Percentiles rank a stretch among this genome's conserved stretches.
Conservation (phyloP, 2,888 invertebrate genomes). For the Spisula solida region DNA sequence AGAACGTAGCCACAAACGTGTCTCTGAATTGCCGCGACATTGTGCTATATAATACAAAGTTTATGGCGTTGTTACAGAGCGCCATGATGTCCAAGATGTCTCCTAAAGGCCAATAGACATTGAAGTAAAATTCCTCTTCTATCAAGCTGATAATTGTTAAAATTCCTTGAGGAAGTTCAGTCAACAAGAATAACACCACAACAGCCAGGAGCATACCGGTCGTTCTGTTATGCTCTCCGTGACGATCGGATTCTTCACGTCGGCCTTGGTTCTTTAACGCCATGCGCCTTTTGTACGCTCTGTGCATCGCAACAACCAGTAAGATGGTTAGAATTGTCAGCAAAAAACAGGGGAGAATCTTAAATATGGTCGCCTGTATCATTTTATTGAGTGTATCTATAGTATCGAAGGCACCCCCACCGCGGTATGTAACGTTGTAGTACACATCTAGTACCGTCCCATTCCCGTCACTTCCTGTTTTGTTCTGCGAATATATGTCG, state of each 20-base stretch:
- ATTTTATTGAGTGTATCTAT: slow-evolving; percentile 65
- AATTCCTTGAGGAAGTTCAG: slow-evolving; percentile 94
- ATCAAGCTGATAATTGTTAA: slow-evolving; percentile 93
- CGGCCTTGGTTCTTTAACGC: slow-evolving; percentile 84
- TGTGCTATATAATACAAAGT: slow-evolving; percentile 96
- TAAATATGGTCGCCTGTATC: slow-evolving; percentile 97
- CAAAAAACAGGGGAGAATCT: slow-evolving; percentile 95
- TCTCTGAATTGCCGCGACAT: slow-evolving; percentile 97
- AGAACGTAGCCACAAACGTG: slow-evolving; percentile 93
- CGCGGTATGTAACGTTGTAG: slow-evolving; percentile 55
- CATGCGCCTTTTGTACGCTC: slow-evolving; percentile 84
- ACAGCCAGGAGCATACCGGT: slow-evolving; percentile 96
- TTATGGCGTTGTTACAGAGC: slow-evolving; percentile 96
- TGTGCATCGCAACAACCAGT: slow-evolving; percentile 87
- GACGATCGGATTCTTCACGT: slow-evolving; percentile 85
- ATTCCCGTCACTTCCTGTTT: slow-evolving; percentile 17
- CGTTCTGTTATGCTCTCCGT: slow-evolving; percentile 91
- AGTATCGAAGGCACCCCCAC: slow-evolving; percentile 63
- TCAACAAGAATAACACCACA: slow-evolving; percentile 95
- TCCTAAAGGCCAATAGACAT: slow-evolving; percentile 89
- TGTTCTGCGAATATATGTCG: neutral
- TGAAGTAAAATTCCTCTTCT: slow-evolving; percentile 91
- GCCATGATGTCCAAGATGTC: slow-evolving; percentile 97
- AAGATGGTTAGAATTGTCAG: slow-evolving; percentile 91
- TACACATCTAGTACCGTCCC: slow-evolving; percentile 23